These are phyloP conservation scores for Cynodonichthys magdalenae DNA, from an alignment of 2,797 vertebrate species.

Conservation along the genomic window DNA sequence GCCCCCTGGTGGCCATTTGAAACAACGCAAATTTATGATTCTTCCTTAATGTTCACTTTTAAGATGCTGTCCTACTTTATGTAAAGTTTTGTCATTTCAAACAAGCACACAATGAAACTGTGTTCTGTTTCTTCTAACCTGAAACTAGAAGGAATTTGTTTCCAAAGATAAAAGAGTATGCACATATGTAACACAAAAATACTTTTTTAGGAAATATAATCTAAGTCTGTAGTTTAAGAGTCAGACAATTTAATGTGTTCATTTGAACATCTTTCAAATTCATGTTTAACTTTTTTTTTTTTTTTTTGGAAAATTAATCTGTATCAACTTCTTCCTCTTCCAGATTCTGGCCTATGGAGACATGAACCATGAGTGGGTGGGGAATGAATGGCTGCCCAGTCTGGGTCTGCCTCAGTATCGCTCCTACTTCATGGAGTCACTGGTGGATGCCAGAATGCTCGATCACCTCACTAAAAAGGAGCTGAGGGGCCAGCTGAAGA, in stretches of 20 bases:
- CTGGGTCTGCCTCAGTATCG: slow-evolving; percentile 96
- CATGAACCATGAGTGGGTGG: slow-evolving; percentile 99
- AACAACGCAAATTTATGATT: not conserved
- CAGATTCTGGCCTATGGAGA: slow-evolving; percentile 97
- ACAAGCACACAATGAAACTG: no score
- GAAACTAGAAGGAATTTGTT: no score
- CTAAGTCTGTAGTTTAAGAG: no score
- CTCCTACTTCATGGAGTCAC: slow-evolving; percentile 98
- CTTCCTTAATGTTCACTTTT: not conserved
- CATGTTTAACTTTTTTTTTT: not conserved
- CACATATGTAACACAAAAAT: no score
- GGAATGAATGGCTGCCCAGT: slow-evolving; percentile 98
- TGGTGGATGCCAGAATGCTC: slow-evolving; percentile 97
- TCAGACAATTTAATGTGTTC: no score
- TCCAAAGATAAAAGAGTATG: no score
- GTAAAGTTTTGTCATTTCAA: not conserved
- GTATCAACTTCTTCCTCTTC: not conserved
- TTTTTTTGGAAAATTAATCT: not conserved
- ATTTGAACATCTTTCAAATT: not conserved
- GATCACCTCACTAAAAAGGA: slow-evolving; percentile 98
- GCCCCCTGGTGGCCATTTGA: not conserved
- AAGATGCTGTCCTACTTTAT: not conserved
- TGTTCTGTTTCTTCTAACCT: no score
- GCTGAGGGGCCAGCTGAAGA: slow-evolving; percentile 95
- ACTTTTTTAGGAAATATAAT: no score